Percentiles rank a stretch among this genome's conserved stretches.
phyloP scores from a whole-genome alignment of 2,797 vertebrate genomes.

The Chloroceryle inda region DNA sequence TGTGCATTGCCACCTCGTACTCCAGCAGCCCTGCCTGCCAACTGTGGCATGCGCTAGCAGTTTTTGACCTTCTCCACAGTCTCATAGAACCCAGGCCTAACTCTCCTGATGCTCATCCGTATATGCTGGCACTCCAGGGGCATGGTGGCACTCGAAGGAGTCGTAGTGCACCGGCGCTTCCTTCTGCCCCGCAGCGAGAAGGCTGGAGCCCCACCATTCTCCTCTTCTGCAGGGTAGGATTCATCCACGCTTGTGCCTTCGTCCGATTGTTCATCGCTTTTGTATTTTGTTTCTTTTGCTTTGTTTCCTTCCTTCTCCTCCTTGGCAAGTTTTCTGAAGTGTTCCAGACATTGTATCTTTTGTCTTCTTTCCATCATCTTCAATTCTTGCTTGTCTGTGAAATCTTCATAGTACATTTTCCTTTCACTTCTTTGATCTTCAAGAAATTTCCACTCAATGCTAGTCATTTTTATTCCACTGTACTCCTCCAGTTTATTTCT shows the following conservation, averaged over 20 bases:
- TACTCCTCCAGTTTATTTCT: slow-evolving; percentile 74
- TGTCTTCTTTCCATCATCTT: slow-evolving; percentile 73
- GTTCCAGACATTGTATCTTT: slow-evolving; percentile 72
- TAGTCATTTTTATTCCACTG: slow-evolving; percentile 77
- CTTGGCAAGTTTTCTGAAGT: slow-evolving; percentile 69
- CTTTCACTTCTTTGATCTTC: slow-evolving; percentile 74
- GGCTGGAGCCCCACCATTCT: slow-evolving; percentile 18
- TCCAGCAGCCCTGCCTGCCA: slow-evolving; percentile 47
- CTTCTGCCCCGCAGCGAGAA: slow-evolving; percentile 68
- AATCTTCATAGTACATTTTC: slow-evolving; percentile 75
- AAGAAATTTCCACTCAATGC: slow-evolving; percentile 73
- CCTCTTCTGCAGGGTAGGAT: slow-evolving; percentile 9
- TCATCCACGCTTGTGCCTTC: slow-evolving; percentile 62
- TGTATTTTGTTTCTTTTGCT: slow-evolving; percentile 12
- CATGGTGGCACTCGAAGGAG: not conserved
- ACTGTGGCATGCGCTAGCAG: not conserved
- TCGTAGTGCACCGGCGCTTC: slow-evolving; percentile 39
- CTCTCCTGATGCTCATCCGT: slow-evolving; percentile 76
- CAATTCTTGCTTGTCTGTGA: slow-evolving; percentile 69
- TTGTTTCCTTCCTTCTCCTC: slow-evolving; percentile 68
- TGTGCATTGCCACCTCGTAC: slow-evolving; percentile 47
- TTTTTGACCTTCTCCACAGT: slow-evolving; percentile 77
- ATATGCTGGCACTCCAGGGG: slow-evolving; percentile 71
- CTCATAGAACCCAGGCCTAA: slow-evolving; percentile 77
- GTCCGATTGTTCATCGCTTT: slow-evolving; percentile 30